phyloP scores from a whole-genome alignment of 1,140 invertebrate species.

The Helicoverpa armigera region DNA sequence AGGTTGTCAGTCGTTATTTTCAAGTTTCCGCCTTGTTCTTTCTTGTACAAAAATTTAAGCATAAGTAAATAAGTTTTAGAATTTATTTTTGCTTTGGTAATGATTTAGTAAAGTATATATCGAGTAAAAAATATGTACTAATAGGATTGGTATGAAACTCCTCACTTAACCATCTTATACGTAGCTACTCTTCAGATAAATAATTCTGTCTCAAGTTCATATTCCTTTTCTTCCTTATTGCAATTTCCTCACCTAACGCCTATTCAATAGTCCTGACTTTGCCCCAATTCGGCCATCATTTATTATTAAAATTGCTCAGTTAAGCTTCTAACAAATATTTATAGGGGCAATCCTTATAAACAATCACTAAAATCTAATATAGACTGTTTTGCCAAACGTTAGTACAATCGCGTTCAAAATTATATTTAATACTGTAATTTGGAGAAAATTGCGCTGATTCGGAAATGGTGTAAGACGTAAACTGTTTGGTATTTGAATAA shows the following conservation, averaged over 20 bases:
- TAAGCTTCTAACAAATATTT: conserved; percentile 28
- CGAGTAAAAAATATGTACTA: too few relatives aligned
- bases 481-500: conserved; percentile 19
- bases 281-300: conserved; percentile 31
- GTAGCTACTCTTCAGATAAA: background rate
- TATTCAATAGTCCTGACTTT: conserved; percentile 27
- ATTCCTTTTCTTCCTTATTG: conserved; percentile 28
- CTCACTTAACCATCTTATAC: background rate
- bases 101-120: too few relatives aligned
- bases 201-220: conserved; percentile 2
- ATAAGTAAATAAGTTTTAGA: too few relatives aligned
- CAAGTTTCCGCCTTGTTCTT: too few relatives aligned
- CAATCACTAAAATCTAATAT: conserved; percentile 35
- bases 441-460: conserved; percentile 40
- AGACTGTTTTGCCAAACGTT: conserved; percentile 31
- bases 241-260: conserved; percentile 29
- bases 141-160: too few relatives aligned
- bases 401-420: conserved; percentile 28
- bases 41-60: too few relatives aligned
- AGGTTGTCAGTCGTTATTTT: background rate
- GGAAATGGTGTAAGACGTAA: background rate
- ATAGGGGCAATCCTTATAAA: conserved; percentile 36
- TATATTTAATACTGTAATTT: conserved; percentile 41
- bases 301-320: conserved; percentile 33
- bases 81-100: too few relatives aligned